Base-by-base conservation (phyloP, 1,140 invertebrate species). In the Meloidogyne chitwoodi region DNA sequence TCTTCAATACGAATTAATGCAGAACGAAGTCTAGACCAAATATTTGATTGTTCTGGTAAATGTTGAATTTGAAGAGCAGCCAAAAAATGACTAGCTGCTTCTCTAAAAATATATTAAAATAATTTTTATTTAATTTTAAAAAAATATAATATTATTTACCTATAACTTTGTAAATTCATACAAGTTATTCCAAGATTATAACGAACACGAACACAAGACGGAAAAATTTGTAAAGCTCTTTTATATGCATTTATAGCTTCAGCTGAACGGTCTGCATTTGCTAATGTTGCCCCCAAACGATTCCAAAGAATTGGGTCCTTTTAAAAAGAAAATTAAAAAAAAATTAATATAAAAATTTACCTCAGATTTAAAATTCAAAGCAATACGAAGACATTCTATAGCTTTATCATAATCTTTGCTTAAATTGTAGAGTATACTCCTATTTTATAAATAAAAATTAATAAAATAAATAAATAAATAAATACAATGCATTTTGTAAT, bases 151-250 rank as follows among this genome's bases (percentile, higher is more conserved):
- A 11, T 65, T 34, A 81, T 87, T 88, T 89, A 93, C 92, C 91
- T 93, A 84, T 97, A 93, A 29, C 93, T 93, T 82, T 92, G 92
- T n/a, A 98, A 90, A 89, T 98, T 96, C 86, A 98, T 93, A 87
- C 96, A 99, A 72, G 94, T 93, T 67, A 99, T 96, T 11, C 95
- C 96, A 70, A 99, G 92, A 89, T 99, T 99, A 85, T 96, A 98
- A 80, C 96, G 91, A 24, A 95, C 94, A 69, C 96, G 90, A 78
- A 98, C 96, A 87, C 96, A 98, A 19, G 96, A 95, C 4, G 96
- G 96, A 69, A 93, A 92, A 31, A 98, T 89, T 87, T 93, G 91
- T 27, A 99, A 89, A 64, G 96, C 95, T 84, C 92, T 91, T 84
- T 94, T 92, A 88, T 99, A 99, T 0, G 96, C 95, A 79, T 94